Percentiles rank a stretch among this genome's conserved stretches.
Conservation (phyloP, 1,140 invertebrate species). For the Brachionus sp. region DNA sequence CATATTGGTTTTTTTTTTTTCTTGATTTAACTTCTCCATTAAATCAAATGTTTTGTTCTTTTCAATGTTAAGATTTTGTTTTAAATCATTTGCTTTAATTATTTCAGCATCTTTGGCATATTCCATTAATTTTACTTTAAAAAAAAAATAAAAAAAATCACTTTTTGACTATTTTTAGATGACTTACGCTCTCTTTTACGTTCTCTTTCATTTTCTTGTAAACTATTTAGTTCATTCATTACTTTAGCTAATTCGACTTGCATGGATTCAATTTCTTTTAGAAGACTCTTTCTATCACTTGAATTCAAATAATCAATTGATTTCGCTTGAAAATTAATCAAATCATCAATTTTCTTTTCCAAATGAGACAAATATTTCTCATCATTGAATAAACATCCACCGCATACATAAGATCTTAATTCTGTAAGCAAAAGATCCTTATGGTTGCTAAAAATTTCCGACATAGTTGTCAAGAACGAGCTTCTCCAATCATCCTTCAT, state of each 20-base stretch:
- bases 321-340: not conserved
- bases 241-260: not conserved
- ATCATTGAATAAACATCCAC: not conserved
- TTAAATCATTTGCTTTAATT: constrained; percentile 39
- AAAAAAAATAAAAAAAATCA: not conserved
- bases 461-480: not conserved
- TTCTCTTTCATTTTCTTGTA: constrained; percentile 18
- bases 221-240: not conserved
- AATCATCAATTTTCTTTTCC: constrained; percentile 30
- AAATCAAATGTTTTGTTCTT: constrained; percentile 9
- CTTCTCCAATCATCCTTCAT: not conserved
- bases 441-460: constrained; percentile 2
- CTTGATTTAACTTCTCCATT: constrained; percentile 35
- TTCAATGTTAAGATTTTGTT: constrained; percentile 26
- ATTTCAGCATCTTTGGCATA: constrained; percentile 42
- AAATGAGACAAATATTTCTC: not conserved
- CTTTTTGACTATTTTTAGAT: not conserved
- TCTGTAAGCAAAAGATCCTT: not conserved
- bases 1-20: constrained; percentile 29
- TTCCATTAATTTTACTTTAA: constrained; percentile 31
- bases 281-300: not conserved
- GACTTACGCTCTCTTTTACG: constrained; percentile 15
- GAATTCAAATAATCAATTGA: constrained; percentile 22
- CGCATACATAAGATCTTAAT: constrained; percentile 10
- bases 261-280: not conserved